Percentiles rank a stretch among this genome's conserved stretches.
Conservation (phyloP, 2,113 vertebrate genomes). For the Galeopterus variegatus region DNA sequence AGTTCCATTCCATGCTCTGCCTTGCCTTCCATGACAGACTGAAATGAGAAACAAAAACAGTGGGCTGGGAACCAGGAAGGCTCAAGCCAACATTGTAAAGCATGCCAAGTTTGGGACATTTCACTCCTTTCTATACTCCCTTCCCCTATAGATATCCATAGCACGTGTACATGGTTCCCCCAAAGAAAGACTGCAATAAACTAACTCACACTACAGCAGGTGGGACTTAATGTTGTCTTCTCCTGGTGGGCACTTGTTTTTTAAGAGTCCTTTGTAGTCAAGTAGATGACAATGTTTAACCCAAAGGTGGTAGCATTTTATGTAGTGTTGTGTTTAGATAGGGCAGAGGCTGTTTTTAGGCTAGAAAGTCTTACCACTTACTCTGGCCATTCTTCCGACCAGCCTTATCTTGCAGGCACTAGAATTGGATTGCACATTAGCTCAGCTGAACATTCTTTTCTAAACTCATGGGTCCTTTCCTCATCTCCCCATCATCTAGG, state of each 20-base stretch:
- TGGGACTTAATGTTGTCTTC: neutral
- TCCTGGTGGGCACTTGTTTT: constrained; percentile 42
- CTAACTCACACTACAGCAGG: neutral
- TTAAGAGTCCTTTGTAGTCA: constrained; percentile 27
- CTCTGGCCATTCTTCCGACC: neutral
- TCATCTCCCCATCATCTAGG: neutral
- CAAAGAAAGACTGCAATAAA: neutral
- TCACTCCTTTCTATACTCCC: neutral
- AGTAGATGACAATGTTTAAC: neutral
- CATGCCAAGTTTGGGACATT: neutral
- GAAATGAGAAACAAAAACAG: constrained; percentile 14
- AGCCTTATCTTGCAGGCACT: neutral
- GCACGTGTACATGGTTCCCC: neutral
- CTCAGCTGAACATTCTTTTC: neutral
- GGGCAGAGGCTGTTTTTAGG: neutral
- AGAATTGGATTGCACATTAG: neutral
- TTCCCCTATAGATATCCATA: neutral
- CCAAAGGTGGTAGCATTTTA: neutral
- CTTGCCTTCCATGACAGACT: neutral
- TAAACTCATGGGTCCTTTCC: neutral
- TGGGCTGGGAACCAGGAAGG: neutral
- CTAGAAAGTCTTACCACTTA: neutral
- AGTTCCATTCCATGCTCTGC: neutral
- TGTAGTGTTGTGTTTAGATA: neutral
- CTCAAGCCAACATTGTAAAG: neutral